These are phyloP conservation scores for Odocoileus virginianus DNA, from an alignment of 2,113 vertebrate genomes.

Conservation along the genomic window DNA sequence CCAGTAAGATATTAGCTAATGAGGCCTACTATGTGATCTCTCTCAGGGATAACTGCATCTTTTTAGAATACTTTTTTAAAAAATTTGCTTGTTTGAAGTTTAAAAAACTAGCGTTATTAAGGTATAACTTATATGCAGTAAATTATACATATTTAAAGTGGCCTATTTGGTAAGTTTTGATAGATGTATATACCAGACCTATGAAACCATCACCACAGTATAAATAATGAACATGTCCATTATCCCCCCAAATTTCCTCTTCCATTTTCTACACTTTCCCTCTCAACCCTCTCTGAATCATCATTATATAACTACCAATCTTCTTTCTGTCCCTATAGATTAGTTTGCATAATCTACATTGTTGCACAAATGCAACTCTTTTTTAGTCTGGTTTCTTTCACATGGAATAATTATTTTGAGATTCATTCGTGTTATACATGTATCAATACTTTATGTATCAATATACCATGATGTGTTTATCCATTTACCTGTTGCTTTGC, in stretches of 20 bases:
- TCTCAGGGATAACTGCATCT: neutral
- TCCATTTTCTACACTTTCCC: neutral
- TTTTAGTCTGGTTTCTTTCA: conserved; percentile 17
- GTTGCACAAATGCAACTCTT: neutral
- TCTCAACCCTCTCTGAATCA: neutral
- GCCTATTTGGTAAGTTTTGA: neutral
- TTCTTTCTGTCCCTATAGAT: neutral
- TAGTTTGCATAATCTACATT: conserved; percentile 4
- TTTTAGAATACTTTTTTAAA: neutral
- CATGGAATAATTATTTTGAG: conserved; percentile 11
- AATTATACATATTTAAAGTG: neutral
- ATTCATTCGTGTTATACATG: neutral
- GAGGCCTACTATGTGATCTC: neutral
- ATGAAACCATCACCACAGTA: neutral
- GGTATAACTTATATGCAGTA: neutral
- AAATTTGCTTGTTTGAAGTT: neutral
- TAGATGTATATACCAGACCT: neutral
- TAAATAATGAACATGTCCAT: neutral
- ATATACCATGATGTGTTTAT: neutral
- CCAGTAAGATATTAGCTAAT: neutral
- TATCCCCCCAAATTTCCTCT: neutral
- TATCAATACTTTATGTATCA: neutral
- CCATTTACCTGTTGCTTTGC: neutral
- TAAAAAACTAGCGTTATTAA: neutral
- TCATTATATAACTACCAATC: neutral